These are phyloP conservation scores for Odontocolon sp. DNA, from an alignment of 2,888 invertebrate species.

Conservation along the genomic window DNA sequence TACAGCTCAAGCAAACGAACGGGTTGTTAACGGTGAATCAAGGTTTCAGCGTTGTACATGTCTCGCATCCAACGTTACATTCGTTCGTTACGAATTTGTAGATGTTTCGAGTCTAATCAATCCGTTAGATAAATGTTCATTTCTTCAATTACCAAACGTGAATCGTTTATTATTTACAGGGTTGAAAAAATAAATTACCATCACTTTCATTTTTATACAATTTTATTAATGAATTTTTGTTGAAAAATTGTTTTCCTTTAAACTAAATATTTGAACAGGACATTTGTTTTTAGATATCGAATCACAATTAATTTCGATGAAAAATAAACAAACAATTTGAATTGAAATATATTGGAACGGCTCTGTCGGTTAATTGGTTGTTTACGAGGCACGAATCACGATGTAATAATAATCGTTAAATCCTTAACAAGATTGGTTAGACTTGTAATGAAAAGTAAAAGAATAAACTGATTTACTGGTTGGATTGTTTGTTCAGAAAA, in stretches of 20 bases:
- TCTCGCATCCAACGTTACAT: conserved; percentile 7
- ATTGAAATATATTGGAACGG: too few relatives aligned
- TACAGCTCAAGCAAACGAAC: neutral
- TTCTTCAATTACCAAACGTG: neutral
- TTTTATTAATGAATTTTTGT: too few relatives aligned
- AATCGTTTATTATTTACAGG: neutral
- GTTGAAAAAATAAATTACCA: neutral
- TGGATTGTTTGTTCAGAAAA: conserved; percentile 22
- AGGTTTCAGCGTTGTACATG: conserved; percentile 1
- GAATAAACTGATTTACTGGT: conserved; percentile 26
- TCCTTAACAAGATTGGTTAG: too few relatives aligned
- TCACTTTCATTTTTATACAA: neutral
- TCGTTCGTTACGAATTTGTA: neutral
- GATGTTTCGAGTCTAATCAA: neutral
- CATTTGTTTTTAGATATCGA: too few relatives aligned
- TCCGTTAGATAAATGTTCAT: neutral
- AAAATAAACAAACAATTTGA: too few relatives aligned
- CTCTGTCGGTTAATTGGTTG: too few relatives aligned
- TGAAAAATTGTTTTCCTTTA: too few relatives aligned
- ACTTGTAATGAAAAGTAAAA: too few relatives aligned
- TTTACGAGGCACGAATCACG: too few relatives aligned
- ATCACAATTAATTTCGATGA: too few relatives aligned
- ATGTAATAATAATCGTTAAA: conserved; percentile 43
- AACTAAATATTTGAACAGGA: too few relatives aligned
- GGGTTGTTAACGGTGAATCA: conserved; percentile 46